Conservation (phyloP, 2,113 vertebrate species). For the Macaca nemestrina region DNA sequence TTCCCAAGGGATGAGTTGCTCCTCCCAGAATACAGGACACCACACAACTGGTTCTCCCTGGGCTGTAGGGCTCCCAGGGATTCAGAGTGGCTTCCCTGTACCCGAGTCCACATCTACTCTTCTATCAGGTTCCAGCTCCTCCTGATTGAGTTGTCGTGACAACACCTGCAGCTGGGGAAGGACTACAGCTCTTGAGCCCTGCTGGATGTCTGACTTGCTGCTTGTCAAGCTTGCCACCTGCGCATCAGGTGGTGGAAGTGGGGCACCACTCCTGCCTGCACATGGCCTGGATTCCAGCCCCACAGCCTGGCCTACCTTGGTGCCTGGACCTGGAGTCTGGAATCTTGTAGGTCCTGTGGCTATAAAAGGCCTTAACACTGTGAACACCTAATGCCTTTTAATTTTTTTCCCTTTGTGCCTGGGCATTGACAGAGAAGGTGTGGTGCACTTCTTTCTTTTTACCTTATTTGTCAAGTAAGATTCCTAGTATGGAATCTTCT, state of each 20-base stretch:
- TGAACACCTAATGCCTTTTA: background rate
- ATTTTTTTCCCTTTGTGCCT: background rate
- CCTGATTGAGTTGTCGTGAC: accelerated
- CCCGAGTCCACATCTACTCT: background rate
- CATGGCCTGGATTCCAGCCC: background rate
- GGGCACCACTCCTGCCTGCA: background rate
- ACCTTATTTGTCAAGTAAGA: background rate
- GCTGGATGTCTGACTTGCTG: background rate
- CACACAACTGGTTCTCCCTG: background rate
- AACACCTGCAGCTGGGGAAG: background rate
- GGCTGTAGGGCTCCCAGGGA: background rate
- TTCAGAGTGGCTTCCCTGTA: background rate
- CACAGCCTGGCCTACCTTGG: background rate
- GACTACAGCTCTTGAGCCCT: background rate
- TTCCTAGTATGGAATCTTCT: background rate
- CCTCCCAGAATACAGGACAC: background rate
- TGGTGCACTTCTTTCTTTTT: background rate
- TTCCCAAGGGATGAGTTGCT: background rate
- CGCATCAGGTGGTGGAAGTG: background rate
- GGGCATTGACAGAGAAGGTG: background rate
- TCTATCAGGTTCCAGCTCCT: background rate
- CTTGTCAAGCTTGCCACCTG: background rate
- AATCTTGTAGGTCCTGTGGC: background rate
- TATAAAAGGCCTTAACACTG: background rate
- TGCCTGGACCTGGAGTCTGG: background rate